Evolutionary conservation across 2,888 invertebrate species (phyloP).

Genomic region (Drosophila algonquin): DNA sequence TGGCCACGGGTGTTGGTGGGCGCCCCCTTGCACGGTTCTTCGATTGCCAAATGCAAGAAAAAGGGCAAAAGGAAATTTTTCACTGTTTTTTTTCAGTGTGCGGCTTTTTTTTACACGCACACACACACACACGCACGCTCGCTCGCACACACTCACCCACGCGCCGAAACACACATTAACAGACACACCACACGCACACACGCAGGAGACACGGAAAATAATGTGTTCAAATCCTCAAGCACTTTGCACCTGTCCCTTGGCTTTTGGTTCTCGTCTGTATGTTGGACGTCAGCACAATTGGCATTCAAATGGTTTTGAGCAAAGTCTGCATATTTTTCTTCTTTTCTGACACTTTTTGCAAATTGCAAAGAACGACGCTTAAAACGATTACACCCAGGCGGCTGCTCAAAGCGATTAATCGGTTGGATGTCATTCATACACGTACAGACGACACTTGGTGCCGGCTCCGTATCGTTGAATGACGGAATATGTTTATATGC

Average conservation of each 20-base stretch:
- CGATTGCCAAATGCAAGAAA: neutral
- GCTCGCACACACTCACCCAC: constrained; percentile 15
- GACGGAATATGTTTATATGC: neutral
- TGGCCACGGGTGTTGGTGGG: neutral
- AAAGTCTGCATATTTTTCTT: constrained; percentile 65
- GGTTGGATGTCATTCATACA: constrained; percentile 37
- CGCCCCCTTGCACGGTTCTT: neutral
- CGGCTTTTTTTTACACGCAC: constrained; percentile 63
- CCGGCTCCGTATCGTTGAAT: constrained; percentile 1
- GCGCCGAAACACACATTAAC: constrained; percentile 30
- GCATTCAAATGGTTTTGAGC: constrained; percentile 20
- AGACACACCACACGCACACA: constrained; percentile 19
- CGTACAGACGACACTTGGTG: constrained; percentile 42
- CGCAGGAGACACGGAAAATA: constrained; percentile 25
- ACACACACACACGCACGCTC: constrained; percentile 35
- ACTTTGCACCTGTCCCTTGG: constrained; percentile 9
- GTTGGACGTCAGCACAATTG: constrained; percentile 27
- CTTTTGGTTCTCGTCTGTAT: constrained; percentile 3
- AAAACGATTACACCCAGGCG: constrained; percentile 62
- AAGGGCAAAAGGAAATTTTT: constrained; percentile 14
- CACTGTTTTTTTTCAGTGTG: constrained; percentile 51
- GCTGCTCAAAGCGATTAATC: constrained; percentile 54
- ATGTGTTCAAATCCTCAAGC: constrained; percentile 3
- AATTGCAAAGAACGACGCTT: constrained; percentile 72
- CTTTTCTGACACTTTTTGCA: constrained; percentile 61